Base-by-base conservation (phyloP, 1,140 invertebrate species). In the Stenopsyche tienmushanensis region DNA sequence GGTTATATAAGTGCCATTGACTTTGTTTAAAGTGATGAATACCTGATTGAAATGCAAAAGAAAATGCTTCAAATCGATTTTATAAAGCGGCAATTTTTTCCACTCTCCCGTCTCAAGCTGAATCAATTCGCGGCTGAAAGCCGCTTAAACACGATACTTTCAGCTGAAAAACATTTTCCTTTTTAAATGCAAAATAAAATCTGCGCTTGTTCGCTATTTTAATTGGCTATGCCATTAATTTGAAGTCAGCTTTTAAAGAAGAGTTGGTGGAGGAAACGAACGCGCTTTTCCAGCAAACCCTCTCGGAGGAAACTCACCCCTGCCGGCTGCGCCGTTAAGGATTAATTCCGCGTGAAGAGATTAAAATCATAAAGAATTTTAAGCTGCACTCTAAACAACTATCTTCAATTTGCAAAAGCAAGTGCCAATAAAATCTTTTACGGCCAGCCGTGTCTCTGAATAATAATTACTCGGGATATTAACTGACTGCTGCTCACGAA, bases 371-470 rank as follows among this genome's bases (percentile, higher is more conserved):
- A 53, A 62, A 62, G 60, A 60, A 60, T 65, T 65, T 47, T 54
- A 64, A 45, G 62, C 34, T 45, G 34, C 50, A 45, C 42, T 62
- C 58, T 47, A 50, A 65, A 62, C 64, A 69, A 69, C 67, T 65
- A 65, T 69, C 50, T 62, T 63, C 63, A 57, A 63, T 65, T 69
- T 55, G 59, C 64, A 49, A 68, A 64, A 64, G 62, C 63, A 65
- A 69, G 63, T 62, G 64, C 53, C 53, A 62, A 69, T 69, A 69
- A 69, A 69, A 63, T 60, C 34, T 41, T 69, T 69, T 65, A 69
- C 29, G 53, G 42, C 44, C 9, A 41, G 44, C 34, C 67, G 59
- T 69, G 67, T 69, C 64, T 59, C 58, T 64, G 67, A 64, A 69
- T 69, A 69, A 63, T 69, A 62, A 69, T 69, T 69, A 45, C 42